Base-by-base conservation (phyloP, 2,797 vertebrate genomes). In the Melanotaenia trifasciata region DNA sequence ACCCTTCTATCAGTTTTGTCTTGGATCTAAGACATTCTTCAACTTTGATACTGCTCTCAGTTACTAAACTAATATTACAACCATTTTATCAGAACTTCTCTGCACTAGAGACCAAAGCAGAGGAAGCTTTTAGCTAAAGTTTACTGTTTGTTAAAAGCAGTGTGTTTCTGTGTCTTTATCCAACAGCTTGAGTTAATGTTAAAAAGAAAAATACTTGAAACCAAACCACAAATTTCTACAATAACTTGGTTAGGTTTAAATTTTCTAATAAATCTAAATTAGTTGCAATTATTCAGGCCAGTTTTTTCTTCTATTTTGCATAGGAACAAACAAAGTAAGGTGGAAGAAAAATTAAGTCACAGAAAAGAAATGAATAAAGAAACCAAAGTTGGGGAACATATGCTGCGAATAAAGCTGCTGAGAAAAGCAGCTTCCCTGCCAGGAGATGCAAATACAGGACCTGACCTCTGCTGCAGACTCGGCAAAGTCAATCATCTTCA, bases 381-480 rank as follows among this genome's bases (percentile, higher is more conserved):
- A 73, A 85, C 47, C 75, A 82, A 58, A 57, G 22, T 50, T 53
- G 50, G 68, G 58, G 64, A 79, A 87, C 80, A 80, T 70, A 61
- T 69, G 84, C 86, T 78, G 70, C 13, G 63, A 57, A 66, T 66
- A 75, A 85, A 70, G 62, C 50, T 89, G 58, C 85, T n/a, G n/a
- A 76, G 83, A 65, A 11, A 77, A 90, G 92, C 88, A 90, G 72
- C 72, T 83, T 71, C 58, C 50, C 70, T 62, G 74, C 87, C 87
- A 85, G 81, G 63, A 88, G 78, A 92, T 85, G 88, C 78, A 88
- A 89, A 90, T 80, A 40, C 22, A 65, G 64, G 77, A 78, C 76
- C 63, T 85, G 87, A 92, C 88, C 86, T 91, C 90, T 86, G 84
- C 84, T 80, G 87, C 87, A 81, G 78, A 81, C 65, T 71, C 74